Conservation (phyloP, 2,797 vertebrate genomes). For the Gobio occitaniae region DNA sequence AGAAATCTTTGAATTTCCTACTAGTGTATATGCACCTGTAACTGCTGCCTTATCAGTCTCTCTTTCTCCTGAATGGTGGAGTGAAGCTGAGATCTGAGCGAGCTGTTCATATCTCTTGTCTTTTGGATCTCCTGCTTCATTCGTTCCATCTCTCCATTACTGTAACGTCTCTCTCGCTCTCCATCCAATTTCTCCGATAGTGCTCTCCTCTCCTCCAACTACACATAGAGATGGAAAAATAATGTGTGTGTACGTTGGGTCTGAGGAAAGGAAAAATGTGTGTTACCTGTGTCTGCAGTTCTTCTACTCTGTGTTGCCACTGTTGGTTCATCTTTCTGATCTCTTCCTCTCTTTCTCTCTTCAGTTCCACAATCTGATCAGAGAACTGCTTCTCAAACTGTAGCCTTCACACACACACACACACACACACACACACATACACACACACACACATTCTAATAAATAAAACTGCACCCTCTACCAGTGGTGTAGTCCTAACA, state of each 20-base stretch:
- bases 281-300: slow-evolving; percentile 79
- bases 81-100: slow-evolving; percentile 82
- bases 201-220: slow-evolving; percentile 74
- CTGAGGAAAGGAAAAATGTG: not conserved
- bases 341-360: slow-evolving; percentile 79
- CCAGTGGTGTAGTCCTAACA: not conserved
- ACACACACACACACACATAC: slow-evolving; percentile 3
- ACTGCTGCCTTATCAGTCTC: slow-evolving; percentile 57
- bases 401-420: slow-evolving; percentile 68
- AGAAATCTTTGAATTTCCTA: not conserved
- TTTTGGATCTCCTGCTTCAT: slow-evolving; percentile 86
- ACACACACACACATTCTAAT: slow-evolving; percentile 8
- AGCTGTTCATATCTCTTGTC: slow-evolving; percentile 83
- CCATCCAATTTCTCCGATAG: slow-evolving; percentile 68
- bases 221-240: slow-evolving; percentile 12
- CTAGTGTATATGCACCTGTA: slow-evolving; percentile 47
- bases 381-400: slow-evolving; percentile 81
- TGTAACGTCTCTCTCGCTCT: slow-evolving; percentile 76
- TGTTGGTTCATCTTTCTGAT: slow-evolving; percentile 77
- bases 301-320: slow-evolving; percentile 79
- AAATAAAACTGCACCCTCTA: not conserved
- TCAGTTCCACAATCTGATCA: slow-evolving; percentile 68
- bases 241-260: slow-evolving; percentile 8
- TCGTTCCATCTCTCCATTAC: slow-evolving; percentile 82
- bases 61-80: slow-evolving; percentile 62